Conservation (phyloP, 2,113 vertebrate genomes). For the Sylvietta virens region DNA sequence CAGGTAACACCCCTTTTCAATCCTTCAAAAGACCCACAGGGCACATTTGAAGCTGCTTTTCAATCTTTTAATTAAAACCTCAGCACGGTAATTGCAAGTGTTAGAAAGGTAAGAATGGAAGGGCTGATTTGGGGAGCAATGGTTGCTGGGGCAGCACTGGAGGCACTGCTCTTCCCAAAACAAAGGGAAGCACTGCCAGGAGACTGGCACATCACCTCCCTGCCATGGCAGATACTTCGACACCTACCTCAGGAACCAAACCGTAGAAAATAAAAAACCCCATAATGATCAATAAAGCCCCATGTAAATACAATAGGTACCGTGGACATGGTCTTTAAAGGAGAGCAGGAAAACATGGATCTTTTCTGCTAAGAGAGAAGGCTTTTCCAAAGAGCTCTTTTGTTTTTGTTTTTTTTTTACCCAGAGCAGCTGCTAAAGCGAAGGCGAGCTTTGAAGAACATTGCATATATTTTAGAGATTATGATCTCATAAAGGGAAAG, state of each 20-base stretch:
- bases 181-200: not conserved
- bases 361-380: not conserved
- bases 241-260: not conserved
- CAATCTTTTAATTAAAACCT: not conserved
- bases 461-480: not conserved
- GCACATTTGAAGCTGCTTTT: not conserved
- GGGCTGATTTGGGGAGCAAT: accelerated
- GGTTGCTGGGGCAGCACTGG: not conserved
- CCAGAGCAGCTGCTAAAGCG: not conserved
- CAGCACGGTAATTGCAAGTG: not conserved
- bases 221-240: not conserved
- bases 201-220: not conserved
- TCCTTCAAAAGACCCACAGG: not conserved
- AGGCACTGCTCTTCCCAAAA: not conserved
- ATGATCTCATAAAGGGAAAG: not conserved
- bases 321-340: not conserved
- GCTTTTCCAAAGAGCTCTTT: not conserved
- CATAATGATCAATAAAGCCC: not conserved
- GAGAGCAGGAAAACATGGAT: not conserved
- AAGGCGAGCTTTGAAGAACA: not conserved
- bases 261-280: not conserved
- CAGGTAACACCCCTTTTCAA: not conserved
- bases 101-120: not conserved
- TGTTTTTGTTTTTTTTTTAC: not conserved
- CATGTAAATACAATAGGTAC: not conserved